Evolutionary conservation across 2,113 vertebrate genomes (phyloP), one percentile per base, ranked within the genome.

Genomic region (Miniopterus natalensis): DNA sequence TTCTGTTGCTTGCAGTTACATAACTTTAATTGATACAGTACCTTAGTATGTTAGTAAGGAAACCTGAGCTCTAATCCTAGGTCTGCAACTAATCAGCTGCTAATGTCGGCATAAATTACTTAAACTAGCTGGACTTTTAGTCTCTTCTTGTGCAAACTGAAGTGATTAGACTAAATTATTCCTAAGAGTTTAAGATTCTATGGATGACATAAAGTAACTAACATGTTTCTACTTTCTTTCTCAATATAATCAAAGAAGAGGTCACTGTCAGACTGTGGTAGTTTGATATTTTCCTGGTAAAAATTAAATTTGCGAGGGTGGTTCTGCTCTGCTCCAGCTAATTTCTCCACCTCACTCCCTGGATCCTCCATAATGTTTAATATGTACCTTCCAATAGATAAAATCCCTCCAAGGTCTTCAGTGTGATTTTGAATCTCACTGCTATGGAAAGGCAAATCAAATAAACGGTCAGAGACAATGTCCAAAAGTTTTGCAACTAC

Each of bases 141-240:
- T 42, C 84, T 95, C 51, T 45, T 84, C 11, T 49, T 11, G 27
- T 15, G 5, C 53, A 94, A 84, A 77, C 18, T 88, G 47, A 92
- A 90, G 66, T 20, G 29, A 90, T 90, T 94, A 75, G n/a, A 73
- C 29, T 84, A 94, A 90, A 88, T 84, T 88, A 85, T 83, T 80
- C 27, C 66, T 77, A 65, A 77, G 29, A 66, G n/a, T 23, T 95
- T 88, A 92, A 90, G 94, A 88, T 84, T 81, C 61, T 29, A 88
- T 8, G 13, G 75, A 84, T 84, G 53, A 74, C 61, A 71, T 63
- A 68, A 85, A 88, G 88, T 88, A 94, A 49, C 25, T 21, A 90
- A 80, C 53, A 90, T 84, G 7, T 42, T 80, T 68, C 73, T 65
- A 84, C 53, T 4, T 79, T 71, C 14, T 78, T 85, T 75, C 57